Evolutionary conservation across 1,140 invertebrate species (phyloP), one percentile per base, ranked within the genome.

Genomic region (Bombyx mandarina): DNA sequence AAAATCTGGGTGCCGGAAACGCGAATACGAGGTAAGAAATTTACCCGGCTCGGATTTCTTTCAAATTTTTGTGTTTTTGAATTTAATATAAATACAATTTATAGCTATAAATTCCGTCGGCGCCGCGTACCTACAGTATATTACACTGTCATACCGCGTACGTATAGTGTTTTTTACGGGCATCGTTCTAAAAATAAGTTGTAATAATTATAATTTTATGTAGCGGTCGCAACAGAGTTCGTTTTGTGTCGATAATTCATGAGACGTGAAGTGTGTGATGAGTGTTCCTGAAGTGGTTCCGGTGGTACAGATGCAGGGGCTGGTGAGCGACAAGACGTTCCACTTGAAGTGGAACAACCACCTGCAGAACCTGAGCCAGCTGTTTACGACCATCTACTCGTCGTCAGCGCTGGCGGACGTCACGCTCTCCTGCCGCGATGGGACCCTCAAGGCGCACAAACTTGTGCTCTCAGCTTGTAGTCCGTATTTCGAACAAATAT

Each of bases 301-400:
- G 76, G 74, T 76, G 74, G 78, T 86, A 71, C 82, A 89, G 88
- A 88, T 88, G 86, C 88, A 89, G 86, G 77, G 83, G 68, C 71
- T 83, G 73, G 82, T 86, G 88, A 90, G 88, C 60, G 90, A 91
- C 54, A 91, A 93, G 76, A 91, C 91, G 68, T 93, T 93, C 84
- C 92, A 93, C 81, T 83, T 93, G 53, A 92, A 91, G 65, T 93
- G 93, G 91, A 93, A 93, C 86, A 93, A 93, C 89, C 92, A 94
- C 79, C 88, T 93, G 68, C 91, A 91, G 63, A 93, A 94, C 77
- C 80, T 94, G 63, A 91, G 93, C 64, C 90, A 90, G 68, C 89
- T 93, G 65, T 93, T 94, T 75, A 92, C 92, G 54, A 90, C 90
- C 46, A 89, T 94, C 58, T 91, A 93, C 71, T 91, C 91, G 67